Percentiles rank a stretch among this genome's conserved stretches.
Conservation (phyloP, 2,888 invertebrate species). For the Acanthosepion esculentum region DNA sequence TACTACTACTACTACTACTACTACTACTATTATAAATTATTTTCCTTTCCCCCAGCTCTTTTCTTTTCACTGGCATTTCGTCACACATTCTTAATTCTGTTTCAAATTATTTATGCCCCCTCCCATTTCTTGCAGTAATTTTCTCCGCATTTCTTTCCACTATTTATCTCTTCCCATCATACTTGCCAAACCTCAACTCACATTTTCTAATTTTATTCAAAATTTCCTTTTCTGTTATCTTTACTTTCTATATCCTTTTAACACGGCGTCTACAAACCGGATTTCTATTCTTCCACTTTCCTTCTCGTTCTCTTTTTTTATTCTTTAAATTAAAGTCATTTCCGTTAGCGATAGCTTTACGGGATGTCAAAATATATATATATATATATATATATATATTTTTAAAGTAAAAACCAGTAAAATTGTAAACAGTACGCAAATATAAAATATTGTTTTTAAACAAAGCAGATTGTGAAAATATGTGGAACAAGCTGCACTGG, state of each 20-base stretch:
- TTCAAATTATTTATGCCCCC: too few species aligned
- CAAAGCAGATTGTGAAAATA: not conserved
- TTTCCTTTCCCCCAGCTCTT: too few species aligned
- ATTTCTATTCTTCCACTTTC: not conserved
- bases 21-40: too few species aligned
- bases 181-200: not conserved
- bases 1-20: too few species aligned
- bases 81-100: too few species aligned
- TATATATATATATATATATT: not conserved
- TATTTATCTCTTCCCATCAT: not conserved
- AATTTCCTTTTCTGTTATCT: not conserved
- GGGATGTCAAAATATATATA: not conserved
- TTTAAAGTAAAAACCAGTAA: not conserved
- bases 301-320: not conserved
- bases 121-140: not conserved
- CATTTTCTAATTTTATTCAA: constrained; percentile 2
- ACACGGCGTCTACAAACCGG: not conserved
- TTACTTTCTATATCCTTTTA: not conserved
- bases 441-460: not conserved
- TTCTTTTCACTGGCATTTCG: too few species aligned
- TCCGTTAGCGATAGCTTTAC: constrained; percentile 25
- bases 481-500: not conserved
- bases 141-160: not conserved
- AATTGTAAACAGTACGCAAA: not conserved
- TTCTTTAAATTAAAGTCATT: not conserved